These are phyloP conservation scores for Silvanus unidentatus DNA, from an alignment of 2,888 invertebrate species.

Conservation along the genomic window DNA sequence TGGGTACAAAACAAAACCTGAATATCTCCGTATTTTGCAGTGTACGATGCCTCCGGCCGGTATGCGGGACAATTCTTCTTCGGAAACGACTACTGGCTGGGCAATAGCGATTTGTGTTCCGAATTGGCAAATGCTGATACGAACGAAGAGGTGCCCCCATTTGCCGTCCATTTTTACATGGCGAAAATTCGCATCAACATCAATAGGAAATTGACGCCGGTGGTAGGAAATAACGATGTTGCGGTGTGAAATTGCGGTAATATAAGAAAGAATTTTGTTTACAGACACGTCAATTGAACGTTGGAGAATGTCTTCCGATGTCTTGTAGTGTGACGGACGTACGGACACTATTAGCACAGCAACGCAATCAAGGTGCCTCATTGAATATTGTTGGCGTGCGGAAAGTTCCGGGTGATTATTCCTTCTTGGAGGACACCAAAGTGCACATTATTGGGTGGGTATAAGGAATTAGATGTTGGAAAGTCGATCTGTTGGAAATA, in stretches of 20 bases:
- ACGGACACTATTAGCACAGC: slow-evolving; percentile 41
- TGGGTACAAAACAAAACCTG: too few relatives aligned
- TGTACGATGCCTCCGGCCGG: slow-evolving; percentile 74
- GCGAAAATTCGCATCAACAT: slow-evolving; percentile 46
- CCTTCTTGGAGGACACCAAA: slow-evolving; percentile 57
- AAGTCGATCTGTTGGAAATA: too few relatives aligned
- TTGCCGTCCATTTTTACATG: slow-evolving; percentile 56
- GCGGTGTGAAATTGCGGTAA: slow-evolving; percentile 2
- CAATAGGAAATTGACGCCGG: slow-evolving; percentile 38
- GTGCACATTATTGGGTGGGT: slow-evolving; percentile 63
- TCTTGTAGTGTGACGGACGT: slow-evolving; percentile 58
- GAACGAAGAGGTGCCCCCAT: slow-evolving; percentile 55
- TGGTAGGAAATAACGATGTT: slow-evolving; percentile 34
- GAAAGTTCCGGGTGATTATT: slow-evolving; percentile 64
- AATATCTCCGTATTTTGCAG: slow-evolving; percentile 55
- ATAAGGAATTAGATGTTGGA: not conserved
- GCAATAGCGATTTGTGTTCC: slow-evolving; percentile 62
- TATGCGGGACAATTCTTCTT: slow-evolving; percentile 72
- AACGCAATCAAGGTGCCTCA: slow-evolving; percentile 37
- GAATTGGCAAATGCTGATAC: slow-evolving; percentile 56
- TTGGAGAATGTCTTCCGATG: slow-evolving; percentile 70
- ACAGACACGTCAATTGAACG: slow-evolving; percentile 61
- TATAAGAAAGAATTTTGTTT: slow-evolving; percentile 17
- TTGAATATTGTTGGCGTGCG: slow-evolving; percentile 56
- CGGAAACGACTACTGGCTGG: slow-evolving; percentile 78